Evolutionary conservation across 2,113 vertebrate species (phyloP).

Genomic region (Hystrix brachyura): DNA sequence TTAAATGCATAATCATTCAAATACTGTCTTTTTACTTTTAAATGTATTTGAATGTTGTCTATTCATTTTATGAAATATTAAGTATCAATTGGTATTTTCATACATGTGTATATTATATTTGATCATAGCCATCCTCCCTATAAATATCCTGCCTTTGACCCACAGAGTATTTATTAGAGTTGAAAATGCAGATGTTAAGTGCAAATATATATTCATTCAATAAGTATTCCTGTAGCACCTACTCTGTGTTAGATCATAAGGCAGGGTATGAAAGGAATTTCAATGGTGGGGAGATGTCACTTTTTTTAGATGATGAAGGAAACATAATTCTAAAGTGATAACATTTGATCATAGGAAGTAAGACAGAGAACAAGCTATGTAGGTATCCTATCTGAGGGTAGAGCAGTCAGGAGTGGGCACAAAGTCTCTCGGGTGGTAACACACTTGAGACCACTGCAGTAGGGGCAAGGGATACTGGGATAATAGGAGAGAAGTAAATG

Average conservation of each 20-base stretch:
- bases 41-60: neutral
- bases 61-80: neutral
- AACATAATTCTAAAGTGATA: slow-evolving; percentile 10
- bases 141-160: neutral
- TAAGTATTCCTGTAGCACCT: neutral
- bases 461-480: neutral
- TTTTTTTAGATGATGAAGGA: neutral
- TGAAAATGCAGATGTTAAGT: slow-evolving; percentile 27
- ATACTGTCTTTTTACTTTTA: neutral
- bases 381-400: neutral
- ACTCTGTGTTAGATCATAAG: neutral
- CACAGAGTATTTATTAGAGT: neutral
- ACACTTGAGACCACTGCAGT: neutral
- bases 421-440: neutral
- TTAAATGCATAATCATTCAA: slow-evolving; percentile 6
- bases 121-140: neutral
- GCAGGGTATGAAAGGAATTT: slow-evolving; percentile 7
- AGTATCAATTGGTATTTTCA: neutral
- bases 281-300: neutral
- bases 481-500: neutral
- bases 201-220: neutral
- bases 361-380: neutral
- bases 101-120: neutral
- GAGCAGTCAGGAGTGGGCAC: neutral
- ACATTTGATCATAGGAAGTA: neutral